Evolutionary conservation across 2,797 vertebrate species (phyloP), one percentile per base, ranked within the genome.

Genomic region (Podarcis siculus): DNA sequence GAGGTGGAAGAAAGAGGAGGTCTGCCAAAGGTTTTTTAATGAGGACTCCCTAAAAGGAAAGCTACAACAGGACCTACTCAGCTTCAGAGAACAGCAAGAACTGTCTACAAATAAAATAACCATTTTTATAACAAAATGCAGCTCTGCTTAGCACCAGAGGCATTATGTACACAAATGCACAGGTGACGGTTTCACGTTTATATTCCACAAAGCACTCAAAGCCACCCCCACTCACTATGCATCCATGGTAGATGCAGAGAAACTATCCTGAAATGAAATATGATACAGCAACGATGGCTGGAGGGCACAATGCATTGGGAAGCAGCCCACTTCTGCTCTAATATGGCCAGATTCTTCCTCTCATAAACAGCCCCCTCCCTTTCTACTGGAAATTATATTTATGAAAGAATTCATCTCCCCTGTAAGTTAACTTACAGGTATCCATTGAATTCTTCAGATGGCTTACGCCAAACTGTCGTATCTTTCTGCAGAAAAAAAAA

Each of bases 401-500:
- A 45, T 82, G 86, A 86, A 89, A 83, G 15, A 45, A 1, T 0
- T 77, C 84, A 35, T 45, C 6, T 67, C 13, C 5, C 86, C 3
- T 83, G 15, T n/a, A 86, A 3, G 9, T 9, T 87, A 77, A 97
- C 98, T 98, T 96, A 98, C 98, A 98, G 97, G 87, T 96, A 98
- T 75, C 98, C 98, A 91, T 88, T 96, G 95, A 98, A 98, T 93
- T 98, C 97, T 85, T 97, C 95, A 25, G 98, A 98, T 0, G 97
- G 96, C 91, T 97, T 98, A 92, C 96, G 96, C 98, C 98, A 98
- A 76, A 98, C 97, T 3, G 95, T 97, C 85, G 97, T 97, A 93
- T 98, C 97, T 95, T 97, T 98, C 98, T 98, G 94, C n/a, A 96
- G 93, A 94, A 88, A 81, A 85, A 91, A 95, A 1, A 15, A 6